Base-by-base conservation (phyloP, 2,797 vertebrate genomes). In the Coreius guichenoti region DNA sequence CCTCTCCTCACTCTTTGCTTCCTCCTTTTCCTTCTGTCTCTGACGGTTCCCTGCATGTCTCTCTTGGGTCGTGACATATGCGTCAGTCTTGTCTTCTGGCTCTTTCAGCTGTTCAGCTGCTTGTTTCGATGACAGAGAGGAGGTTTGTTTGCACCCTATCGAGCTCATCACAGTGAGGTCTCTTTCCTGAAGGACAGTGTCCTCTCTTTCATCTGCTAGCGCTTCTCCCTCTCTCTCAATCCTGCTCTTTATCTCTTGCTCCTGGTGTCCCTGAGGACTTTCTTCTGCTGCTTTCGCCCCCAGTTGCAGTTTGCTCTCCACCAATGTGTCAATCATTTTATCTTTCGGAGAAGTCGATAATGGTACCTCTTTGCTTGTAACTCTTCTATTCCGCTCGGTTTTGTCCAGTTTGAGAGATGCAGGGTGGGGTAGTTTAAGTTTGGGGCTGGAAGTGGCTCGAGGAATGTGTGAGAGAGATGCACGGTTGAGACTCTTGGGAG, bases 361-460 rank as follows among this genome's bases (percentile, higher is more conserved):
- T 6, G n/a, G 56, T 19, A 12, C 17, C 13, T 75, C 67, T 68
- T 78, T 73, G 75, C 49, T 6, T 4, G 1, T 31, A 3, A 54
- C 45, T 65, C 29, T 83, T 47, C 26, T 36, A 51, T 8, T 31
- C 16, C 13, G 8, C 21, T 88, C 73, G 2, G 43, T 67, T 81
- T 77, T 78, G 14, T 84, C 65, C n/a, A 78, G 12, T 58, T 81
- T 67, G 19, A 82, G 79, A 39, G 80, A 65, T 0, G 73, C 3
- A 51, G 80, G 8, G 17, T 58, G 49, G 19, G 31, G 8, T 1
- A 36, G 54, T 65, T 82, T 72, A 23, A 79, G 51, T 61, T 82
- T 86, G 51, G 85, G 80, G 54, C 65, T 83, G 51, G 85, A 86
- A 5, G 85, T 39, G 12, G 67, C 85, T 49, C 43, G 85, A n/a